Evolutionary conservation across 2,888 invertebrate species (phyloP).

Genomic region (Diogma glabrata): DNA sequence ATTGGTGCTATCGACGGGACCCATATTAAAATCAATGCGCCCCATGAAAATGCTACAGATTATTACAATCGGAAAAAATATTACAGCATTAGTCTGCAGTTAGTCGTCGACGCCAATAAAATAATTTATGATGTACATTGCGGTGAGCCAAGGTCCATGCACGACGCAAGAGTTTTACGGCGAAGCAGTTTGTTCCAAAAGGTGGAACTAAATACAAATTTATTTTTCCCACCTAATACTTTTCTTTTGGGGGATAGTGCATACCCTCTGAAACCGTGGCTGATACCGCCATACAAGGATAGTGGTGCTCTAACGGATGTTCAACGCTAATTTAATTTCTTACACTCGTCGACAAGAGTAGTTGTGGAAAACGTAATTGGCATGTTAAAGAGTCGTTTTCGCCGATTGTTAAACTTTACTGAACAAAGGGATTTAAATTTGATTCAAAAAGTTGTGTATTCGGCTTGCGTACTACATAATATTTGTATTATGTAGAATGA

Average conservation of each 20-base stretch:
- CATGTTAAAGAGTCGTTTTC: background rate
- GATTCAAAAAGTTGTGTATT: background rate
- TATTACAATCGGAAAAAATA: constrained; percentile 19
- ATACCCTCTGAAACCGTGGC: background rate
- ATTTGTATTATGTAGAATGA: background rate
- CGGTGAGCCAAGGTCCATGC: constrained; percentile 16
- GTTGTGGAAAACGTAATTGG: background rate
- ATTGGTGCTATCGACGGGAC: constrained; percentile 21
- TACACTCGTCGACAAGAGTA: background rate
- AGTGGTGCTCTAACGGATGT: background rate
- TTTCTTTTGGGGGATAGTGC: constrained; percentile 3
- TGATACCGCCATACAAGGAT: background rate
- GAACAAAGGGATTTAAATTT: background rate
- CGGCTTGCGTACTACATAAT: background rate
- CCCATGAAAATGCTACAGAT: constrained; percentile 16
- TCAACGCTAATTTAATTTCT: background rate
- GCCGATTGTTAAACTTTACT: background rate
- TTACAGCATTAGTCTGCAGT: constrained; percentile 14
- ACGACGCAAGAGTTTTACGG: background rate
- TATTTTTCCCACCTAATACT: background rate
- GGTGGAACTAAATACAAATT: background rate
- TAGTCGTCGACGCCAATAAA: constrained; percentile 22
- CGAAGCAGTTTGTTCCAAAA: background rate
- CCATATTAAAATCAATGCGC: constrained; percentile 20
- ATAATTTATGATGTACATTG: constrained; percentile 22